Conservation (phyloP, 2,888 invertebrate species). For the Rhagium mordax region DNA sequence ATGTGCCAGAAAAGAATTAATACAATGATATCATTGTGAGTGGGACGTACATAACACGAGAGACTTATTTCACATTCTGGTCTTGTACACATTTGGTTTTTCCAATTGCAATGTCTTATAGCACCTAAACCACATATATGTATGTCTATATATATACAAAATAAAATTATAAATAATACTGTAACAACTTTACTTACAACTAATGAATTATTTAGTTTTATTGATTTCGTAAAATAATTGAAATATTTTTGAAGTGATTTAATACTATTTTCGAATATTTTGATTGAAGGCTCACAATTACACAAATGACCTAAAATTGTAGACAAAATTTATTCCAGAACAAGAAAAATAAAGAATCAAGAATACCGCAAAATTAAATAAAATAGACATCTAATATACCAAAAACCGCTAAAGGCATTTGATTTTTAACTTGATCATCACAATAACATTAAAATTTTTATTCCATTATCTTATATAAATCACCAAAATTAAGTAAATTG, state of each 20-base stretch:
- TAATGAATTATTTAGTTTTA: conserved; percentile 16
- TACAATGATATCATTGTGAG: no score
- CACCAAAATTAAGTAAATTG: not conserved
- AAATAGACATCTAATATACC: not conserved
- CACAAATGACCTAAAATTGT: not conserved
- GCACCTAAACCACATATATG: no score
- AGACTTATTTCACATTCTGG: no score
- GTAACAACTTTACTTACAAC: conserved; percentile 22
- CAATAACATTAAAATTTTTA: not conserved
- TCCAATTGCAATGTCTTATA: no score
- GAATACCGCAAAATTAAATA: not conserved
- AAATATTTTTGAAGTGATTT: not conserved
- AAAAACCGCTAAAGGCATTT: not conserved
- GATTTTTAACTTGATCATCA: not conserved
- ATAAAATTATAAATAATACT: conserved; percentile 41
- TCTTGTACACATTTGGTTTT: no score
- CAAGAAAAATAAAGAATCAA: not conserved
- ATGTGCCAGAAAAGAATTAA: no score
- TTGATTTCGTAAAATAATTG: not conserved
- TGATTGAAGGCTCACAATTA: not conserved
- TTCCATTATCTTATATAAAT: not conserved
- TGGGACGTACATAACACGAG: no score
- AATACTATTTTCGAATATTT: not conserved
- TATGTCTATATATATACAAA: conserved; percentile 41
- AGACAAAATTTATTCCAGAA: not conserved